Conservation (phyloP, 53 echinoderm and acorn worm genomes). For the Echinometra lucunter region DNA sequence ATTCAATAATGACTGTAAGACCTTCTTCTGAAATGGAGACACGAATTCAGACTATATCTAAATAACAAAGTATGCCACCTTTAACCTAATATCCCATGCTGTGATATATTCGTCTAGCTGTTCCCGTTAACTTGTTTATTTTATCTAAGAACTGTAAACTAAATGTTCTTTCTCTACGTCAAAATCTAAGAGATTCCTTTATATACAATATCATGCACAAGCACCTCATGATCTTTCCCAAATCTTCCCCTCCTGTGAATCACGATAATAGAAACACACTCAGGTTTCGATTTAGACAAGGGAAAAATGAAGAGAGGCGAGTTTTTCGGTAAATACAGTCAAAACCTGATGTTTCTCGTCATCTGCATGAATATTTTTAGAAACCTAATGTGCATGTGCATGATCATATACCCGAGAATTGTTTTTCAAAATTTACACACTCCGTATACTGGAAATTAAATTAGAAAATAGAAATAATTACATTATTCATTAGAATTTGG, state of each 20-base stretch:
- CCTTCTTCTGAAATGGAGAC: background rate
- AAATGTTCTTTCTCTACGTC: background rate
- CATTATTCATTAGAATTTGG: background rate
- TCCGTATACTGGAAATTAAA: background rate
- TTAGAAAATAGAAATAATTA: background rate
- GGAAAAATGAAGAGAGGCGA: background rate
- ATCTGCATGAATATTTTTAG: too few species aligned
- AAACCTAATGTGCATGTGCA: too few species aligned
- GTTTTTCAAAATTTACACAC: too few species aligned
- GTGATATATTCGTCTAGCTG: background rate
- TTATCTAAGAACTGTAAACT: background rate
- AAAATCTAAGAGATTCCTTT: background rate
- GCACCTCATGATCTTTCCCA: background rate
- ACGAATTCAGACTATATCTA: background rate
- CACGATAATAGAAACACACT: background rate
- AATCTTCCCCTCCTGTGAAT: background rate
- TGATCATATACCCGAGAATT: too few species aligned
- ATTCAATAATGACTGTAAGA: background rate
- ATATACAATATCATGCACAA: background rate
- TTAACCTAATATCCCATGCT: background rate
- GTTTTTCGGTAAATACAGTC: background rate
- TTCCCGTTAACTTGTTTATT: background rate
- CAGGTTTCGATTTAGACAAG: background rate
- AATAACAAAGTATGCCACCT: slow-evolving; percentile 38
- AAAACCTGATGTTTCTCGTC: too few species aligned